Evolutionary conservation across 2,113 vertebrate species (phyloP).

Genomic region (Pterocles orientalis): DNA sequence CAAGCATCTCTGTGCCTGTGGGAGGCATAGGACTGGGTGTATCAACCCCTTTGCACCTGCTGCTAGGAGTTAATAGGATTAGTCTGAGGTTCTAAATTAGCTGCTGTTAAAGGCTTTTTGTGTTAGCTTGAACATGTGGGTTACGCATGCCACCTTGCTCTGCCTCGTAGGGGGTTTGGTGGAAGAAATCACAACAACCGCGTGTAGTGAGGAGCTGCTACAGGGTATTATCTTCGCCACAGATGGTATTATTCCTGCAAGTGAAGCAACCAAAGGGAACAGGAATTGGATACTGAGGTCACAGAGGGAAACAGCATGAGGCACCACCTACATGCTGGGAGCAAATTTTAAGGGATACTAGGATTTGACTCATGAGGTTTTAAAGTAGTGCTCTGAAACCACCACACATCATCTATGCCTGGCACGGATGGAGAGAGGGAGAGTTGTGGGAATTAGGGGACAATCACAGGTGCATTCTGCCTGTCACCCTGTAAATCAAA

Average conservation of each 20-base stretch:
- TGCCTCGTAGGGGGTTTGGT: neutral
- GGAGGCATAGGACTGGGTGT: neutral
- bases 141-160: neutral
- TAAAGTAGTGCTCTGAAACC: slow-evolving; percentile 36
- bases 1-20: neutral
- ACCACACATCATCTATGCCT: neutral
- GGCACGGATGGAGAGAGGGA: neutral
- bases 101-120: slow-evolving; percentile 21
- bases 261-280: slow-evolving; percentile 37
- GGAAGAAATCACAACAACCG: neutral
- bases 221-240: slow-evolving; percentile 30
- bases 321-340: slow-evolving; percentile 47
- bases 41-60: neutral
- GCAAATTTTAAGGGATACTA: slow-evolving; percentile 54
- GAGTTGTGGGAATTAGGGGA: neutral
- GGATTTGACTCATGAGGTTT: slow-evolving; percentile 23
- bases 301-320: slow-evolving; percentile 32
- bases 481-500: neutral
- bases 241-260: slow-evolving; percentile 39
- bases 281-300: slow-evolving; percentile 59
- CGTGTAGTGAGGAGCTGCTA: neutral
- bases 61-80: slow-evolving; percentile 43
- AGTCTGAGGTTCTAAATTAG: slow-evolving; percentile 12
- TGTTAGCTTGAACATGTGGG: neutral
- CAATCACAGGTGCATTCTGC: neutral